These are phyloP conservation scores for Rugalucina vietnamica DNA, from an alignment of 2,888 invertebrate genomes.

Conservation along the genomic window DNA sequence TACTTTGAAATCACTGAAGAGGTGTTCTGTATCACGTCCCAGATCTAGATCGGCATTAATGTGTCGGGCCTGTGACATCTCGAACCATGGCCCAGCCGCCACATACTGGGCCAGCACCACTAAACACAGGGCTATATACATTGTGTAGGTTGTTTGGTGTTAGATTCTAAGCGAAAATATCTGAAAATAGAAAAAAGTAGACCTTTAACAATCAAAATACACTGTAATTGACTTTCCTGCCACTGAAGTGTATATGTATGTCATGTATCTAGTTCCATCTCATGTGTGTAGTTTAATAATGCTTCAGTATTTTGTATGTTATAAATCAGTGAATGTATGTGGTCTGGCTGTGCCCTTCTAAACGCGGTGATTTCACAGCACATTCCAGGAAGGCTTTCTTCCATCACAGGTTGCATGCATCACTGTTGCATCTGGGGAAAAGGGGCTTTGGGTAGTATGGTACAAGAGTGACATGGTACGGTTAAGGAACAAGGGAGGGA, in stretches of 20 bases:
- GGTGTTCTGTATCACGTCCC: conserved; percentile 18
- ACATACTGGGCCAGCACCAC: conserved; percentile 19
- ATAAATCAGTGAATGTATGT: neutral
- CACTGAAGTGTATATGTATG: neutral
- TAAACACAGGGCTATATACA: neutral
- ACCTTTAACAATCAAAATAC: neutral
- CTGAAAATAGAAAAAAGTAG: neutral
- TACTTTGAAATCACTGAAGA: conserved; percentile 38
- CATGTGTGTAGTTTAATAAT: neutral
- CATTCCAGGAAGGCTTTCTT: too few relatives aligned
- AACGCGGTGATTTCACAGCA: too few relatives aligned
- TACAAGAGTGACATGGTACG: too few relatives aligned
- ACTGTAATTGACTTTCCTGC: neutral
- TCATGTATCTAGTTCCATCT: neutral
- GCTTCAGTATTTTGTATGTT: neutral
- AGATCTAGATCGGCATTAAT: conserved; percentile 32
- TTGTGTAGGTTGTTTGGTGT: neutral
- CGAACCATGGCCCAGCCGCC: conserved; percentile 18
- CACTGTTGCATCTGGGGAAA: too few relatives aligned
- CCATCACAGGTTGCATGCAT: too few relatives aligned
- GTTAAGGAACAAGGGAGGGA: too few relatives aligned
- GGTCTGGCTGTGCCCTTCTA: too few relatives aligned
- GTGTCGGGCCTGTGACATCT: conserved; percentile 32
- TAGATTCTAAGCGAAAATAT: neutral
- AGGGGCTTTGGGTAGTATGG: too few relatives aligned